A percentile compares a stretch with the other conserved stretches of the same genome.
Conservation (phyloP, 2,888 invertebrate species). For the Yponomeuta plumbellus region DNA sequence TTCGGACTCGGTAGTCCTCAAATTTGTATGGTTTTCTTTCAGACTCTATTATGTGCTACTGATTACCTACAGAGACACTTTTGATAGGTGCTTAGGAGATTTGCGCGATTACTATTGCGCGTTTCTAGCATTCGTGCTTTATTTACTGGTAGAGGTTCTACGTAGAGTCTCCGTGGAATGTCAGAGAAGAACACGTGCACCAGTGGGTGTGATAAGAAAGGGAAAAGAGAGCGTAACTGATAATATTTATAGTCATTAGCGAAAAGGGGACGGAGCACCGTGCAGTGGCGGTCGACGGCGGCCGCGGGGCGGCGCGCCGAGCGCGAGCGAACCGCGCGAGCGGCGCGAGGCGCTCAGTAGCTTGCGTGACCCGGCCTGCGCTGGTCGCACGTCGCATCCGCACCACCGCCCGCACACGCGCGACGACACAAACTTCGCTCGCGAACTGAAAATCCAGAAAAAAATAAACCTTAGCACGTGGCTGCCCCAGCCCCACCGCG, state of each 20-base stretch:
- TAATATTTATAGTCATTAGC: slow-evolving; percentile 75
- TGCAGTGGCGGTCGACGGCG: slow-evolving; percentile 49
- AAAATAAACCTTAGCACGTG: slow-evolving; percentile 34
- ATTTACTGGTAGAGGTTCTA: neutral
- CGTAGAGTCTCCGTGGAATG: neutral
- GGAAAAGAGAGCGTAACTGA: slow-evolving; percentile 66
- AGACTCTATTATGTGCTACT: neutral
- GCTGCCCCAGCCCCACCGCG: slow-evolving; percentile 25
- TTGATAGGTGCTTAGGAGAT: neutral
- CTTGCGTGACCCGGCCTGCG: slow-evolving; percentile 81
- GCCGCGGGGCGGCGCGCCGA: slow-evolving; percentile 78
- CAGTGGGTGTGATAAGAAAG: slow-evolving; percentile 64
- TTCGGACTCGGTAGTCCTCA: slow-evolving; percentile 12
- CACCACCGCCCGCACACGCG: slow-evolving; percentile 54
- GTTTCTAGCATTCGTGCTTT: neutral
- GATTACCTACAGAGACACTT: neutral
- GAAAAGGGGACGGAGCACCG: slow-evolving; percentile 74
- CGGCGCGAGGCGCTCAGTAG: slow-evolving; percentile 76
- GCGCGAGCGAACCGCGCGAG: slow-evolving; percentile 63
- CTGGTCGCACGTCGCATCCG: slow-evolving; percentile 65
- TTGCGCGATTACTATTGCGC: neutral
- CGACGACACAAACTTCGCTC: slow-evolving; percentile 66
- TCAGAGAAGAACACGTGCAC: slow-evolving; percentile 47
- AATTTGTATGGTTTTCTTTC: neutral
- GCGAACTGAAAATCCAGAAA: slow-evolving; percentile 33